A percentile compares a stretch with the other conserved stretches of the same genome.
Conservation (phyloP, 2,888 invertebrate genomes). For the Eulithis prunata region DNA sequence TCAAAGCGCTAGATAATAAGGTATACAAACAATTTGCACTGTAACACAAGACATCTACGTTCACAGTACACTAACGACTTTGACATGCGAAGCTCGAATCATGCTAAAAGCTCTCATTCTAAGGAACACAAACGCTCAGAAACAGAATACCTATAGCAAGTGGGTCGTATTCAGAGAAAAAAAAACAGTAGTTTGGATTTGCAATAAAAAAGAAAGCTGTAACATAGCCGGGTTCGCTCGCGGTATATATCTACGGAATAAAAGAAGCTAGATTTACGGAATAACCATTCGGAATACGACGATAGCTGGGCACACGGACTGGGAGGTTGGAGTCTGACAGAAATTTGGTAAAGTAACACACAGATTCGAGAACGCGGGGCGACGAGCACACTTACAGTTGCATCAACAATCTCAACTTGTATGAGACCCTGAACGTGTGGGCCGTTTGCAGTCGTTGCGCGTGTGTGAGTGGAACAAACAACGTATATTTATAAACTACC, state of each 20-base stretch:
- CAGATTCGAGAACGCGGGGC: constrained; percentile 71
- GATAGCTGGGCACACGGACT: constrained; percentile 73
- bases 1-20: constrained; percentile 22
- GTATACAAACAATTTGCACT: constrained; percentile 34
- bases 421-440: constrained; percentile 77
- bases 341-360: constrained; percentile 76
- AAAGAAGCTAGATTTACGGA: constrained; percentile 55
- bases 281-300: constrained; percentile 66
- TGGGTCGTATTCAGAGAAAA: constrained; percentile 27
- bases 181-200: constrained; percentile 26
- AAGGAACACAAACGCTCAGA: constrained; percentile 44
- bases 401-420: constrained; percentile 81
- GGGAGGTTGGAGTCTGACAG: constrained; percentile 65
- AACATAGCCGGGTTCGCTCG: constrained; percentile 33
- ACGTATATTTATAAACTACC: constrained; percentile 55
- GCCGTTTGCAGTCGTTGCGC: constrained; percentile 71
- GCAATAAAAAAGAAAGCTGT: constrained; percentile 39
- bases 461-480: constrained; percentile 77
- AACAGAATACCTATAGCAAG: constrained; percentile 48
- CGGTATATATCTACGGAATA: constrained; percentile 49
- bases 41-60: constrained; percentile 40
- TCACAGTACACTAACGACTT: constrained; percentile 42
- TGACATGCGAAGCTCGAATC: constrained; percentile 65
- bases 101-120: constrained; percentile 58
- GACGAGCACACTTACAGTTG: constrained; percentile 83